Evolutionary conservation across 2,888 invertebrate genomes (phyloP), one percentile per base, ranked within the genome.

Genomic region (Eupsilia transversa): DNA sequence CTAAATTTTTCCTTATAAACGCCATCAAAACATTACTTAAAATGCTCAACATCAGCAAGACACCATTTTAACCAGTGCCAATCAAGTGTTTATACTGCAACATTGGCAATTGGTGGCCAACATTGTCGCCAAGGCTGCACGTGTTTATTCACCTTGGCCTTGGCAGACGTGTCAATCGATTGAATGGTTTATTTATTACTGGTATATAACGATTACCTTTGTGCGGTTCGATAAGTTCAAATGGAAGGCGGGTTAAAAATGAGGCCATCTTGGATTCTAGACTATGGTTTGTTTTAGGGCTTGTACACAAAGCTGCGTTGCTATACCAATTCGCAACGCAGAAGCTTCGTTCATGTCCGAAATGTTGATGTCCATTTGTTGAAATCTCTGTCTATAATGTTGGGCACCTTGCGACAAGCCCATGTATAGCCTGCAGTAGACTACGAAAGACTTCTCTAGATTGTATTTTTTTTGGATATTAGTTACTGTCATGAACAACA

Each of bases 81-180:
- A 69, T 43, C 35, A 43, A 64, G 30, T 65, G 67, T 74, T 72
- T 67, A 35, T 38, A 52, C 27, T 65, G 56, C 46, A 63, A 54
- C 65, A 60, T 74, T 71, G 67, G 52, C 76, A 80, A 77, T 84
- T 72, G 77, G 52, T 70, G 54, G 57, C 49, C 61, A 79, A 61
- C 54, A 54, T 43, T 43, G 67, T 74, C 57, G n/a, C 57, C 38
- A 66, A 83, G 74, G 64, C 27, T 72, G 35, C 82, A 75, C 75
- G 81, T 76, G 65, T 66, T 79, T 38, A 10, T 30, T 72, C 84
- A 65, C 71, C 75, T 80, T 84, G 80, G 46, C 82, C 84, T 67
- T 73, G 33, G 67, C 9, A 7, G 35, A 38, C 59, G 66, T 83
- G 84, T 54, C 70, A 80, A 75, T 82, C 86, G 84, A 80, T 82